Percentiles rank a stretch among this genome's conserved stretches.
Conservation (phyloP, 2,888 invertebrate genomes). For the Drosophila phalerata region DNA sequence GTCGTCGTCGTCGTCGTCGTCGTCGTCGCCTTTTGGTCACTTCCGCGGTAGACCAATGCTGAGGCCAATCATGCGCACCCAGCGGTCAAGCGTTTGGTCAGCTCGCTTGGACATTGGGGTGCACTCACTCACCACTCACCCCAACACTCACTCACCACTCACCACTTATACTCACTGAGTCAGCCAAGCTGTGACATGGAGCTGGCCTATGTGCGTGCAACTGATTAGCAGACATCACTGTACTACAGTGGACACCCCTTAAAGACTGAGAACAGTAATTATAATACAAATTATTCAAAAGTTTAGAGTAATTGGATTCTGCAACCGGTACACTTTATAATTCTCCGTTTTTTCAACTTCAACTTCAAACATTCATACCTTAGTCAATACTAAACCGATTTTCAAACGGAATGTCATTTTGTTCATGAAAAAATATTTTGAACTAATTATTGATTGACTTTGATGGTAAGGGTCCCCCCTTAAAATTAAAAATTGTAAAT, state of each 20-base stretch:
- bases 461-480: no score
- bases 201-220: constrained; percentile 46
- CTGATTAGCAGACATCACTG: constrained; percentile 44
- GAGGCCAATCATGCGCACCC: constrained; percentile 69
- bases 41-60: constrained; percentile 66
- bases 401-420: no score
- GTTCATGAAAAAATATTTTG: no score
- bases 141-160: neutral
- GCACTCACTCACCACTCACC: neutral
- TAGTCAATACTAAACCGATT: no score
- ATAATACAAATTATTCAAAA: neutral
- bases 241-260: constrained; percentile 17
- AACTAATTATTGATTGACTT: no score
- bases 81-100: constrained; percentile 67
- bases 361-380: no score
- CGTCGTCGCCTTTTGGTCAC: constrained; percentile 66
- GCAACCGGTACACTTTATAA: no score
- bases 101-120: constrained; percentile 15
- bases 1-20: constrained; percentile 30
- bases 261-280: neutral
- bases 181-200: constrained; percentile 38
- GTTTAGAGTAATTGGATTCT: neutral
- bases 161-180: neutral
- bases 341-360: no score
- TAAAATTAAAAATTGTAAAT: no score